A percentile compares a stretch with the other conserved stretches of the same genome.
phyloP scores from a whole-genome alignment of 2,888 invertebrate species.

The Tenthredo amoena region DNA sequence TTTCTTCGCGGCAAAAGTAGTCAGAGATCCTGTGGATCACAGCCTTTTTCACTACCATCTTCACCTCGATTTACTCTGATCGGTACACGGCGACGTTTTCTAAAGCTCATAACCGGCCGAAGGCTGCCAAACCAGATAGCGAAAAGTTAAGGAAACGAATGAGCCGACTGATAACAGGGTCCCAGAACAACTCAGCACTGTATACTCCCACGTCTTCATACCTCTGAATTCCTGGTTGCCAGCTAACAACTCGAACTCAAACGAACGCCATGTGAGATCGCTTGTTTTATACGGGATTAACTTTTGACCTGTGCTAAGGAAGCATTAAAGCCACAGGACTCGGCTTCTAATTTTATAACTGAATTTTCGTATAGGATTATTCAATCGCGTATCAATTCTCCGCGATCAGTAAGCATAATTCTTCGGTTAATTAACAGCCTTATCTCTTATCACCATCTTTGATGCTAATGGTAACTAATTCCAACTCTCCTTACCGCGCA shows the following conservation, averaged over 20 bases:
- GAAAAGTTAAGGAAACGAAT: constrained; percentile 48
- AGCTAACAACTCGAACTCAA: constrained; percentile 39
- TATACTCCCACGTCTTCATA: neutral
- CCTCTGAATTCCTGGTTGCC: constrained; percentile 23
- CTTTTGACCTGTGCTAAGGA: constrained; percentile 8
- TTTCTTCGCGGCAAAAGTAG: neutral
- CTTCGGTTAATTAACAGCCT: constrained; percentile 59
- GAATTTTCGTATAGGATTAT: neutral
- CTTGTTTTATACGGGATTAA: neutral
- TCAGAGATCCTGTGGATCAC: neutral
- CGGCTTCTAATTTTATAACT: neutral
- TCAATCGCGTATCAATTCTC: constrained; percentile 24
- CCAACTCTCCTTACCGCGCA: neutral
- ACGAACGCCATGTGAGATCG: constrained; percentile 23
- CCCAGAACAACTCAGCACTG: neutral
- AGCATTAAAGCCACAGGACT: neutral
- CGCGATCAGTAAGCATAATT: constrained; percentile 62
- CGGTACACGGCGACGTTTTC: neutral
- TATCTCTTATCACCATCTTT: constrained; percentile 35
- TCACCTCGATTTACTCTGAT: neutral
- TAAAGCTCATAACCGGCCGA: neutral
- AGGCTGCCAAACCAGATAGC: neutral
- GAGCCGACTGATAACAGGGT: constrained; percentile 41
- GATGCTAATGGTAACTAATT: constrained; percentile 17
- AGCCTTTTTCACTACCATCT: neutral